phyloP scores from a whole-genome alignment of 2,113 vertebrate species.

The Leiothrix lutea region DNA sequence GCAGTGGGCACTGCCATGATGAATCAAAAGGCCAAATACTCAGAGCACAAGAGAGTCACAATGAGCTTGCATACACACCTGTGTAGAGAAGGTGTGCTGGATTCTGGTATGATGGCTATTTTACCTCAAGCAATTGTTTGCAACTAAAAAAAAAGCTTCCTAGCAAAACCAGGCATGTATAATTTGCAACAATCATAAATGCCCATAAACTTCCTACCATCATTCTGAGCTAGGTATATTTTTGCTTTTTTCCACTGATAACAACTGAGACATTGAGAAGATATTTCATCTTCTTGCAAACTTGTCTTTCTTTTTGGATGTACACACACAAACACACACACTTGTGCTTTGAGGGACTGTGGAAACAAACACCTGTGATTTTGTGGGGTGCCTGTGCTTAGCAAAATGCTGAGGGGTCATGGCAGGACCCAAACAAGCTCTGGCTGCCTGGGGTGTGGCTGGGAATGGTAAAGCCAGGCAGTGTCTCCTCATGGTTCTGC shows the following conservation, averaged over 20 bases:
- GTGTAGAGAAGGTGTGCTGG: background rate
- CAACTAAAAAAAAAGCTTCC: background rate
- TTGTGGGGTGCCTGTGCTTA: background rate
- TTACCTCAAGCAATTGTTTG: background rate
- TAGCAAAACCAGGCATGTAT: background rate
- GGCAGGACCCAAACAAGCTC: background rate
- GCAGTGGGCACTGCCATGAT: background rate
- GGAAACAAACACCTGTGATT: background rate
- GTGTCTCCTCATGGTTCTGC: background rate
- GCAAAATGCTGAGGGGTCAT: background rate
- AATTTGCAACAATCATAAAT: background rate
- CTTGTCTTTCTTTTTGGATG: background rate
- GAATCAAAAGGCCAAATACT: background rate
- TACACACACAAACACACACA: background rate
- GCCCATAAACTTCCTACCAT: background rate
- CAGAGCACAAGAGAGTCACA: background rate
- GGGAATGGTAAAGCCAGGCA: background rate
- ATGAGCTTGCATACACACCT: accelerated
- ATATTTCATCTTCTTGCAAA: background rate
- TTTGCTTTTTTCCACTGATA: background rate
- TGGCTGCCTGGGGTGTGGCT: background rate
- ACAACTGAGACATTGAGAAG: background rate
- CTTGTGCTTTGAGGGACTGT: background rate
- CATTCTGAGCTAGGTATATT: background rate
- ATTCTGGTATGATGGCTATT: background rate